Evolutionary conservation across 2,113 vertebrate genomes (phyloP), one percentile per base, ranked within the genome.

Genomic region (Chionodraco myersi): DNA sequence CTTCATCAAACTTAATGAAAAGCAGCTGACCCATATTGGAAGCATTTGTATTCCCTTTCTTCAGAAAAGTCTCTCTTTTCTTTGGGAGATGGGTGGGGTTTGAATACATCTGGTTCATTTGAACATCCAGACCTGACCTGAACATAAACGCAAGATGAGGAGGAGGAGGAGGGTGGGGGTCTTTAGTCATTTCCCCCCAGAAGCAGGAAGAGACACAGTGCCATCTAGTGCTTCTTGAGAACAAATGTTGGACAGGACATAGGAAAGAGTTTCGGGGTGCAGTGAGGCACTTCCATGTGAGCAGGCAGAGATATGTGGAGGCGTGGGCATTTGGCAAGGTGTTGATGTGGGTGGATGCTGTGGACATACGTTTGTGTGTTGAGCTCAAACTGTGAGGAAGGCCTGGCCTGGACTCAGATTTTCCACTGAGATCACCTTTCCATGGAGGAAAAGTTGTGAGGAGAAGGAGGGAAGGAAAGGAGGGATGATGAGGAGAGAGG

Each of bases 401-500:
- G 69, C n/a, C 83, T 63, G 54, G 34, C 21, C 21, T 21, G 21
- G 21, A 89, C 80, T 93, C 88, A 91, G 41, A 85, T 67, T 93
- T 94, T 94, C 94, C 95, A 95, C 81, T 95, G 93, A 96, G 93
- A 87, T 94, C 94, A 95, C 90, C 34, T 64, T 74, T 81, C 64
- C 41, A 53, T 57, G 48, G 73, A 81, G 75, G 84, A 89, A 73
- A 82, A 67, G 78, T 14, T 58, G 18, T 65, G 76, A 30, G 75
- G 79, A 76, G 67, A 65, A 45, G 57, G 11, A n/a, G 54, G 49
- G n/a, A 34, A 44, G 66, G 69, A 45, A 64, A 49, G 47, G 53
- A 60, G 47, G 41, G 23, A 62, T 41, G 36, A 21, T 57, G 67
- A 57, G 59, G 34, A 44, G 75, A 13, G 30, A 59, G 69, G 13